A percentile compares a stretch with the other conserved stretches of the same genome.
phyloP scores from a whole-genome alignment of 2,113 vertebrate genomes.

The Aptenodytes forsteri region DNA sequence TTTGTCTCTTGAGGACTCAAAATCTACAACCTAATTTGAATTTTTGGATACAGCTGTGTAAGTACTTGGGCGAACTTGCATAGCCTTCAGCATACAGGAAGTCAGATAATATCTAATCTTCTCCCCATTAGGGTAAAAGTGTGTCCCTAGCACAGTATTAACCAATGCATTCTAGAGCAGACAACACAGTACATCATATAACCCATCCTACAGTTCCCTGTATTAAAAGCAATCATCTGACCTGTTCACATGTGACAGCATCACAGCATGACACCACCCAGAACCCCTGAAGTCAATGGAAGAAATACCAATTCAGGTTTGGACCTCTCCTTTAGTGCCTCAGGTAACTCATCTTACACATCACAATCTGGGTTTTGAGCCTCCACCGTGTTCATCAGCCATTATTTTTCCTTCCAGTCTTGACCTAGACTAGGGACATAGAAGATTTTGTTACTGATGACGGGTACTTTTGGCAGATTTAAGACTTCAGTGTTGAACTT shows the following conservation, averaged over 20 bases:
- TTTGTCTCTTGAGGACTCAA: neutral
- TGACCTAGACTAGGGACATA: neutral
- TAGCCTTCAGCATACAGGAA: neutral
- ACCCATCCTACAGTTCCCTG: neutral
- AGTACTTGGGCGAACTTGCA: neutral
- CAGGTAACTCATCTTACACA: neutral
- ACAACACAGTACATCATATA: neutral
- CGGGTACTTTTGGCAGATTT: neutral
- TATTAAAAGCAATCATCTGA: neutral
- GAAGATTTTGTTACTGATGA: neutral
- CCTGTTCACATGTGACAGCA: neutral
- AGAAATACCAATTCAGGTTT: neutral
- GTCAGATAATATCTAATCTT: neutral
- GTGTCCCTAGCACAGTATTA: neutral
- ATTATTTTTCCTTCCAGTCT: neutral
- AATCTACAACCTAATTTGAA: neutral
- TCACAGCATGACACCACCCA: neutral
- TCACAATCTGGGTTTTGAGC: neutral
- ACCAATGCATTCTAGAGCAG: neutral
- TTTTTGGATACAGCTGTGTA: neutral
- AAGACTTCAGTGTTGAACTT: neutral
- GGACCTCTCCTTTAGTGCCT: neutral
- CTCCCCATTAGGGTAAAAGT: neutral
- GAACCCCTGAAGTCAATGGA: neutral
- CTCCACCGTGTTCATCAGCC: neutral